Base-by-base conservation (phyloP, 2,113 vertebrate species). In the Calidris pugnax region DNA sequence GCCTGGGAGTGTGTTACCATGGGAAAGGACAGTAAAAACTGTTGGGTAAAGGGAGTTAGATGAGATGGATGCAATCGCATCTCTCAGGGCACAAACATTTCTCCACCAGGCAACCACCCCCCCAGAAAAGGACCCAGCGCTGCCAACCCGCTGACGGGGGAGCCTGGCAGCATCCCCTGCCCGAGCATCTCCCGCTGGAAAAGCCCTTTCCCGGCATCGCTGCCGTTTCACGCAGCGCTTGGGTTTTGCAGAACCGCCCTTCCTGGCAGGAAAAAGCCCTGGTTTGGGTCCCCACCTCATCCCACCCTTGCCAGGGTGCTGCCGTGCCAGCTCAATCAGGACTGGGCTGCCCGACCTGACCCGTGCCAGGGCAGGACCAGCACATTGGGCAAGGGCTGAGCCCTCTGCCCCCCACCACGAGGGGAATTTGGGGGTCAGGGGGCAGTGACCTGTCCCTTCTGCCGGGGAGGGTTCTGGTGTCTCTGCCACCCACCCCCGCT, bases 111-210 rank as follows among this genome's bases (percentile, higher is more conserved):
- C 45, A 43, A 51, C 17, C 26, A 6, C 32, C 48, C 27, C 47
- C 71, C 28, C 67, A 75, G 87, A 32, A 37, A 41, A 71, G 57
- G 8, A 28, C 72, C 71, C 62, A 62, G 11, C 1, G 2, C 47
- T 45, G 35, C 72, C 11, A 4, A 2, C 2, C 12, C 0, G 17
- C 11, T 7, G 21, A 13, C 0, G 5, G 30, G 24, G n/a, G 32
- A 14, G 10, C 45, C 43, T 37, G 50, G 35, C 59, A 30, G 51
- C 45, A 28, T 16, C 80, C 59, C 68, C 71, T 22, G 63, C 11
- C 45, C 2, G 39, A 30, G 63, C 2, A 0, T 2, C 7, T 55
- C 63, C 43, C 0, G 0, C 2, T 16, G 37, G 60, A 63, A 86
- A 71, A 79, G 22, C n/a, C 48, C 53, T 73, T 41, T 60, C 14